Percentiles rank a stretch among this genome's conserved stretches.
Evolutionary conservation across 1,140 invertebrate genomes (phyloP).

Genomic region (Melipona quadrifasciata): DNA sequence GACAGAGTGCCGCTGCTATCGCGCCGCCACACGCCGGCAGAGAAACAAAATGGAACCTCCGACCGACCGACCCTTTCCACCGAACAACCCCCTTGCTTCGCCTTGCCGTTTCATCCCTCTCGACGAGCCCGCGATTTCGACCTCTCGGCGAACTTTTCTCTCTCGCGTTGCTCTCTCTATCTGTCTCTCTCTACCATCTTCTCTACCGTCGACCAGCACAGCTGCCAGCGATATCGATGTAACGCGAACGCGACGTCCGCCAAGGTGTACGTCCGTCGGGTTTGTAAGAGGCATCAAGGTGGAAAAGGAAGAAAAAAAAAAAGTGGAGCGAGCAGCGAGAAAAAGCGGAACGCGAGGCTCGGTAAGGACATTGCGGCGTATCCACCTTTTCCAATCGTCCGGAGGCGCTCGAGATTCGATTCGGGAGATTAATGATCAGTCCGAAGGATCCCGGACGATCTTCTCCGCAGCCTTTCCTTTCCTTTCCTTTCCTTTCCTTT

Average conservation of each 20-base stretch:
- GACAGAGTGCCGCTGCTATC: conserved; percentile 83
- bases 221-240: too few species aligned
- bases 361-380: conserved; percentile 30
- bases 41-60: conserved; percentile 82
- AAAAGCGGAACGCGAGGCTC: conserved; percentile 16
- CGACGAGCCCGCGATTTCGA: conserved; percentile 48
- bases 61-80: conserved; percentile 72
- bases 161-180: too few species aligned
- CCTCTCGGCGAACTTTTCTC: conserved; percentile 55
- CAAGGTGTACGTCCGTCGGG: neutral
- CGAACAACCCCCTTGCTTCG: conserved; percentile 26
- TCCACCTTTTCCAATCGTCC: conserved; percentile 65
- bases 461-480: conserved; percentile 13
- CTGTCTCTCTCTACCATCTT: neutral
- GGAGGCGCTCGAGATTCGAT: conserved; percentile 68
- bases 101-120: conserved; percentile 37
- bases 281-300: conserved; percentile 3
- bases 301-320: neutral
- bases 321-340: neutral
- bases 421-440: conserved; percentile 67
- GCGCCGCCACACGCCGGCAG: conserved; percentile 82
- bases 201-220: too few species aligned
- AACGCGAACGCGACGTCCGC: neutral
- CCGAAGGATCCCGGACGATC: conserved; percentile 54
- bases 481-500: too few species aligned